These are phyloP conservation scores for Tetramorium parvispinum DNA, from an alignment of 1,140 invertebrate genomes.

Conservation along the genomic window DNA sequence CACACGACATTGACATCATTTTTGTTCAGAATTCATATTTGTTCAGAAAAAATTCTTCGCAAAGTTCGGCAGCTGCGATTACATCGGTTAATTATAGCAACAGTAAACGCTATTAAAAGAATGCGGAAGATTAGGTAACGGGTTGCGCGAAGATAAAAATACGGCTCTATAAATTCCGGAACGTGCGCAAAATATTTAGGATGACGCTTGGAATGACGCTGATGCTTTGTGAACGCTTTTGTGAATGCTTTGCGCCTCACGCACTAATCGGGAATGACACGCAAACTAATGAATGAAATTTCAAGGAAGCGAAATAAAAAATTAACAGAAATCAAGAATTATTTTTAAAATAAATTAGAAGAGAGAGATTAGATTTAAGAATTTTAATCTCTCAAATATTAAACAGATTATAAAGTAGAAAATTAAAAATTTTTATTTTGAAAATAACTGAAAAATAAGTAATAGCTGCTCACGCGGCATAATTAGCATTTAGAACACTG, in stretches of 20 bases:
- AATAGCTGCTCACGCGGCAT: not conserved
- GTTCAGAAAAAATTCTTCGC: not conserved
- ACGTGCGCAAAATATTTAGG: not conserved
- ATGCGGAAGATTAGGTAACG: conserved; percentile 35
- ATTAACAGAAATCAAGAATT: not conserved
- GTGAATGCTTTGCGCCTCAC: not conserved
- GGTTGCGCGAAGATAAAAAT: conserved; percentile 18
- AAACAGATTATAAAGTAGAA: not conserved
- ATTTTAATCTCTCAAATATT: not conserved
- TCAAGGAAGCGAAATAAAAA: not conserved
- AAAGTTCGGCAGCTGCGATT: not conserved
- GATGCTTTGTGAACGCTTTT: not conserved
- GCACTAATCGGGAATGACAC: not conserved
- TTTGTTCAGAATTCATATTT: not conserved
- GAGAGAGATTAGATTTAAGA: not conserved
- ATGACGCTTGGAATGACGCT: not conserved
- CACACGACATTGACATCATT: not conserved
- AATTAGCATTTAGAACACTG: not conserved
- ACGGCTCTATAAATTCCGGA: conserved; percentile 16
- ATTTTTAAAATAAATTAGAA: not conserved
- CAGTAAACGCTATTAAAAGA: conserved; percentile 8
- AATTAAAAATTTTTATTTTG: not conserved
- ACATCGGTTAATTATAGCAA: conserved; percentile 5
- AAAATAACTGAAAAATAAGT: not conserved
- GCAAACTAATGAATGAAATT: not conserved